A percentile compares a stretch with the other conserved stretches of the same genome.
These are phyloP conservation scores for Caenorhabditis sp. DNA, from an alignment of 2,888 invertebrate genomes.

Conservation along the genomic window DNA sequence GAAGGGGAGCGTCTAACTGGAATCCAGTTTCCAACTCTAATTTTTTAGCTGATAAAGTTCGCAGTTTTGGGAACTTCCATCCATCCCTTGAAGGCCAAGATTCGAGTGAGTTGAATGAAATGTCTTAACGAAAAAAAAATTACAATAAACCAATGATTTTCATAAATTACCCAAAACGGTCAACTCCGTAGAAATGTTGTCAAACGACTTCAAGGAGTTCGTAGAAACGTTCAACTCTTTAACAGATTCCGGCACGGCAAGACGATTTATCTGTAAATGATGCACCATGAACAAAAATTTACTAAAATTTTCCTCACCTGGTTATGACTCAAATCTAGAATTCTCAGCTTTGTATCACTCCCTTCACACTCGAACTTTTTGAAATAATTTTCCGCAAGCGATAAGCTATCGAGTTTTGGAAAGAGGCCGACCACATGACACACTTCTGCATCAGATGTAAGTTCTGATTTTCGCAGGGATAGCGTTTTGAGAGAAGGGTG, in stretches of 20 bases:
- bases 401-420: conserved; percentile 40
- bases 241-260: conserved; percentile 20
- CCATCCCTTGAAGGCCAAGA: conserved; percentile 24
- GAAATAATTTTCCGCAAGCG: conserved; percentile 50
- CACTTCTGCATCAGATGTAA: conserved; percentile 40
- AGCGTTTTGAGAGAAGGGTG: conserved; percentile 19
- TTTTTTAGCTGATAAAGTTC: conserved; percentile 8
- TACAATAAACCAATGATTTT: not conserved
- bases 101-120: conserved; percentile 43
- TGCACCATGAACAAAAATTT: not conserved
- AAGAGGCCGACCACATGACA: conserved; percentile 45
- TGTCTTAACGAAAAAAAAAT: conserved; percentile 41
- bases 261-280: conserved; percentile 30
- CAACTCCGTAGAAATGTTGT: conserved; percentile 48
- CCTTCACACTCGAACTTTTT: conserved; percentile 38
- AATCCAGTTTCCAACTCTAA: conserved; percentile 42
- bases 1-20: conserved; percentile 47
- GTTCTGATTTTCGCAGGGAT: conserved; percentile 14
- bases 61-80: conserved; percentile 31
- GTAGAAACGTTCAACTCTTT: conserved; percentile 53
- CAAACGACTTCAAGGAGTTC: conserved; percentile 40
- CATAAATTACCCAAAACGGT: conserved; percentile 30
- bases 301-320: conserved; percentile 14
- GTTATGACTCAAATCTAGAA: conserved; percentile 59
- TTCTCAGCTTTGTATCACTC: conserved; percentile 5